Percentiles rank a stretch among this genome's conserved stretches.
Evolutionary conservation across 2,113 vertebrate species (phyloP).

Genomic region (Phaethornis superciliosus): DNA sequence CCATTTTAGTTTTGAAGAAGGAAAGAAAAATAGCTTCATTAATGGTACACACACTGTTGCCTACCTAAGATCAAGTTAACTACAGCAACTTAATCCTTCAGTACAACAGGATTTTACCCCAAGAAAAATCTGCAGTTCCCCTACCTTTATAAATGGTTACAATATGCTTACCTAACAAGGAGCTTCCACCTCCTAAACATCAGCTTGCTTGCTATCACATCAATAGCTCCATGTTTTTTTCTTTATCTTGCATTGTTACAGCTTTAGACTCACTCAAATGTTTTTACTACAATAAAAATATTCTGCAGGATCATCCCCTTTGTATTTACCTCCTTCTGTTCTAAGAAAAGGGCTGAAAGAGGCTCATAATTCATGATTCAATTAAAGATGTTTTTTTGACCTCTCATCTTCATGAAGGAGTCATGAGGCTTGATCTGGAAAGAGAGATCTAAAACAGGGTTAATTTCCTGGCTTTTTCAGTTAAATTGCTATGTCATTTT

Average conservation of each 20-base stretch:
- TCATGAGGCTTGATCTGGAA: background rate
- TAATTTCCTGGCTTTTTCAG: background rate
- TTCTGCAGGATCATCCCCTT: background rate
- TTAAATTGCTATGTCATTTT: background rate
- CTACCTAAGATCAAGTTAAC: slow-evolving; percentile 19
- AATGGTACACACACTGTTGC: background rate
- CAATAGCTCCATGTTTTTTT: background rate
- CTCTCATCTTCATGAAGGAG: background rate
- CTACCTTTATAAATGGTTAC: background rate
- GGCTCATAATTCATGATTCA: background rate
- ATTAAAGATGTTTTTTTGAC: background rate
- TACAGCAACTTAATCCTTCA: background rate
- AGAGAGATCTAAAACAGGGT: background rate
- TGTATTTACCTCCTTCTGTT: rapidly evolving
- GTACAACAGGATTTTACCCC: background rate
- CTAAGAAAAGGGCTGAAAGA: background rate
- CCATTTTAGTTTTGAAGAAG: background rate
- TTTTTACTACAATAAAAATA: background rate
- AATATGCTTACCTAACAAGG: background rate
- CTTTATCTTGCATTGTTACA: background rate
- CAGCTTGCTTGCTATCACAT: background rate
- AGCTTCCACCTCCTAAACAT: background rate
- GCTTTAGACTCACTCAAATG: background rate
- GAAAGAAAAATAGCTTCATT: background rate
- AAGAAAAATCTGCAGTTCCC: slow-evolving; percentile 18